A percentile compares a stretch with the other conserved stretches of the same genome.
phyloP scores from a whole-genome alignment of 2,888 invertebrate species.

The Phrixothrix hirtus region DNA sequence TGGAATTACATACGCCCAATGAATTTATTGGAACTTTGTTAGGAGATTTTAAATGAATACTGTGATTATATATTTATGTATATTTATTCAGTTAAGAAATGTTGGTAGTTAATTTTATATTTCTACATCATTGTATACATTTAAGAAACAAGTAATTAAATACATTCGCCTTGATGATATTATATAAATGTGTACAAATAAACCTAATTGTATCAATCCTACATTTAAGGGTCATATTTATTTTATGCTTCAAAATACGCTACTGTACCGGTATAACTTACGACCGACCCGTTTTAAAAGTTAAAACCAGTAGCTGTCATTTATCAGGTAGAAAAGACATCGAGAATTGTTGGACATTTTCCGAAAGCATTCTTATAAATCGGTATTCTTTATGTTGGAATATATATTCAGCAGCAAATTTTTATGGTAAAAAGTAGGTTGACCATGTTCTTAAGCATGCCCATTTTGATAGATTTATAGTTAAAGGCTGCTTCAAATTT shows the following conservation, averaged over 20 bases:
- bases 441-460: slow-evolving; percentile 16
- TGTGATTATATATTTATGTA: too few species aligned
- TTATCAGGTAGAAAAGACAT: slow-evolving; percentile 43
- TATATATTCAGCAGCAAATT: slow-evolving; percentile 29
- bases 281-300: slow-evolving; percentile 33
- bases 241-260: slow-evolving; percentile 23
- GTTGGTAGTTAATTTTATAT: too few species aligned
- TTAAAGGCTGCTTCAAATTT: slow-evolving; percentile 17
- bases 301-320: slow-evolving; percentile 50
- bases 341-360: slow-evolving; percentile 41
- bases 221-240: slow-evolving; percentile 20
- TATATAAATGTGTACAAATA: neutral
- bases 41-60: too few species aligned
- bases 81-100: too few species aligned
- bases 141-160: neutral
- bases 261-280: slow-evolving; percentile 29
- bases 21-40: too few species aligned
- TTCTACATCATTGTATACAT: neutral
- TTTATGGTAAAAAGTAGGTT: slow-evolving; percentile 30
- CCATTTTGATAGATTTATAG: slow-evolving; percentile 25
- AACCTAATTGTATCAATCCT: neutral
- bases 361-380: slow-evolving; percentile 39
- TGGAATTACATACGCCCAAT: too few species aligned
- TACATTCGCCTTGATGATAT: neutral
- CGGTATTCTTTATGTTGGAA: slow-evolving; percentile 31